Base-by-base conservation (phyloP, 2,888 invertebrate species). In the Scaptomyza flava region DNA sequence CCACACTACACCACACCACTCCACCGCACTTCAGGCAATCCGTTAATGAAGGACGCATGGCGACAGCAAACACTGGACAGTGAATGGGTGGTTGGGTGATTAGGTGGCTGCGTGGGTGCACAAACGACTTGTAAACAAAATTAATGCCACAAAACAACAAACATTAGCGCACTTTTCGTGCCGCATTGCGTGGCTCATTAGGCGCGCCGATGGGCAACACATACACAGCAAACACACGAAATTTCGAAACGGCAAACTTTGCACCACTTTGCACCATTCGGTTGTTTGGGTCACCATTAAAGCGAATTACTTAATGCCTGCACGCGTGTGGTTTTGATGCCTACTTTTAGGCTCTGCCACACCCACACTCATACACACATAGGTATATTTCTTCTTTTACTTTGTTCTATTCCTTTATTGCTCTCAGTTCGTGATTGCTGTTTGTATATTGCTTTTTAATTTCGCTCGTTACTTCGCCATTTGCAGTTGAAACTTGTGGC, bases 101-200 rank as follows among this genome's bases (percentile, higher is more conserved):
- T 46, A 38, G 52, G 11, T 20, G 33, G 43, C 45, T 42, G 14
- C 30, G 17, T 30, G 48, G 47, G 31, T 65, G 71, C 81, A 77
- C 73, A 81, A 82, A 87, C 82, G 77, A 87, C 86, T 85, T 85
- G 83, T 80, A 88, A 86, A 88, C 83, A 88, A 82, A 84, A 85
- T 82, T 82, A 86, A 84, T 84, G 70, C 88, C 80, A 71, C 85
- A 83, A 78, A 82, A 82, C 86, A 84, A 84, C 83, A 86, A 84
- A 70, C 81, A 85, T 84, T 84, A 78, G 72, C 80, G 80, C 82
- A 82, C 77, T 87, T 85, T 87, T 74, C 68, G 78, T 72, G 81
- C 72, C 75, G 68, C 85, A 77, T 73, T 81, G 82, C 77, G 77
- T 74, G 85, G 74, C 85, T 82, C 82, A 82, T 82, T 87, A 82